These are phyloP conservation scores for Pimpla rufipes DNA, from an alignment of 2,888 invertebrate species.

Conservation along the genomic window DNA sequence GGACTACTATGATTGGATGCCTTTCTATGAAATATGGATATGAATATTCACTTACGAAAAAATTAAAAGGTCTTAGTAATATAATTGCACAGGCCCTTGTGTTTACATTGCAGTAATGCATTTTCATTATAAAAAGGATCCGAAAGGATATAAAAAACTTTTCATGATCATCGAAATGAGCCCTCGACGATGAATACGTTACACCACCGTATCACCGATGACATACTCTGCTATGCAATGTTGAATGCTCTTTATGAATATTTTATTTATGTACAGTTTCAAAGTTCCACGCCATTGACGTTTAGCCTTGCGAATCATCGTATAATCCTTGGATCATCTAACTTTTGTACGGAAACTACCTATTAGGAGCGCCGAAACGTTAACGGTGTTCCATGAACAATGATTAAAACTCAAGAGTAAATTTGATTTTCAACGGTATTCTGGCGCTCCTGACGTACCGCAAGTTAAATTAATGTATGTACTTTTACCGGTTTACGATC, in stretches of 20 bases:
- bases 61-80: background rate
- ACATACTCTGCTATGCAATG: background rate
- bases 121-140: conserved; percentile 25
- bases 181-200: conserved; percentile 22
- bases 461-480: background rate
- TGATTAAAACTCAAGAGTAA: background rate
- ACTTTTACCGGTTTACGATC: too few species aligned
- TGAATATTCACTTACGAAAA: background rate
- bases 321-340: background rate
- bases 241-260: conserved; percentile 13
- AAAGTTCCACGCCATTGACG: background rate
- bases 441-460: background rate
- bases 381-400: background rate
- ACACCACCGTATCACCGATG: background rate
- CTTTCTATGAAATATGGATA: background rate
- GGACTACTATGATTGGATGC: background rate
- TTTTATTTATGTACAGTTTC: conserved; percentile 63
- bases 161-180: conserved; percentile 5
- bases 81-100: background rate
- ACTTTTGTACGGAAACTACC: background rate
- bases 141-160: conserved; percentile 19
- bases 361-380: background rate
- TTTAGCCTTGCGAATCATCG: background rate
- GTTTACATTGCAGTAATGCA: background rate
- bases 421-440: background rate